phyloP scores from a whole-genome alignment of 2,888 invertebrate species.

The Watsonalla cultraria region DNA sequence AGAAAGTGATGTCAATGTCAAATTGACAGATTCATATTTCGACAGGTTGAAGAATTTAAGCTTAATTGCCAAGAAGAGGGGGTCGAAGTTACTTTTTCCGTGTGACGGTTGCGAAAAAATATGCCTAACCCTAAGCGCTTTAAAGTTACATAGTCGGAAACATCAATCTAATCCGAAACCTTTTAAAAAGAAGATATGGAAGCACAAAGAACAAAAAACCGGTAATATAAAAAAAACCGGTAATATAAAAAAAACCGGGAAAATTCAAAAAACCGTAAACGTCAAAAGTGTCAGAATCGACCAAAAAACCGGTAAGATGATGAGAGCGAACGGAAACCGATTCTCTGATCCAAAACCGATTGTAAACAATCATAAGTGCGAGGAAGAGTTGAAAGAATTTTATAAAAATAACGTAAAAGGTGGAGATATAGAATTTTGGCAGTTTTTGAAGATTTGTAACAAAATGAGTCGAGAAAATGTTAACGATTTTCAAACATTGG shows the following conservation, averaged over 20 bases:
- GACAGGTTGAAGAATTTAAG: slow-evolving; percentile 43
- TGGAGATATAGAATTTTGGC: slow-evolving; percentile 62
- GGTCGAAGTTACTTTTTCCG: slow-evolving; percentile 48
- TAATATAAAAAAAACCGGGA: not conserved
- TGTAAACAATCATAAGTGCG: slow-evolving; percentile 54
- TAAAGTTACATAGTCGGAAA: slow-evolving; percentile 49
- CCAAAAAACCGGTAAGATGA: not conserved
- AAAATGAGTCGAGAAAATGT: slow-evolving; percentile 54
- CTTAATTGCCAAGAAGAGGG: slow-evolving; percentile 37
- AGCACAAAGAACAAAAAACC: slow-evolving; percentile 26
- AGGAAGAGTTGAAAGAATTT: slow-evolving; percentile 49
- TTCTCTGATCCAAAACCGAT: slow-evolving; percentile 49
- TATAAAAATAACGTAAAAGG: slow-evolving; percentile 58
- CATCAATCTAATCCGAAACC: slow-evolving; percentile 53
- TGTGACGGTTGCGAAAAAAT: slow-evolving; percentile 58
- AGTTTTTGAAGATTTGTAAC: slow-evolving; percentile 64
- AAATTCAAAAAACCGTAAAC: not conserved
- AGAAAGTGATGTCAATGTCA: slow-evolving; percentile 20
- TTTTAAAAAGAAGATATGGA: slow-evolving; percentile 50
- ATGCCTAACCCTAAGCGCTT: slow-evolving; percentile 45
- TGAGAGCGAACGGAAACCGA: slow-evolving; percentile 12
- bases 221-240: not conserved
- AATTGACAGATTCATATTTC: slow-evolving; percentile 32
- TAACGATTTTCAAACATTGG: slow-evolving; percentile 50
- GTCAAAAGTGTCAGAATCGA: slow-evolving; percentile 3